Evolutionary conservation across 2,888 invertebrate species (phyloP).

Genomic region (Dione juno): DNA sequence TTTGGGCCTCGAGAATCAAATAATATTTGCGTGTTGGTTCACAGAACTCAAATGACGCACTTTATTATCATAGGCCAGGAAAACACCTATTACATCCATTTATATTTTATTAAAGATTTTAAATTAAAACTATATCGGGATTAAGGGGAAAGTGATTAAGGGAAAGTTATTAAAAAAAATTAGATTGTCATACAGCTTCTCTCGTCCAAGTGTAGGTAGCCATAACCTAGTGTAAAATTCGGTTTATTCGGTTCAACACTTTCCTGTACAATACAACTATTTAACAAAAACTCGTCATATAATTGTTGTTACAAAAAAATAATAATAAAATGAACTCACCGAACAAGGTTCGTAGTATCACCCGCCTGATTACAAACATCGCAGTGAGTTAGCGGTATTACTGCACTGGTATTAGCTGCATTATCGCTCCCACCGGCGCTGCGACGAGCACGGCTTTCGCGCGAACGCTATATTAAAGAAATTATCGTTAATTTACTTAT

Average conservation of each 20-base stretch:
- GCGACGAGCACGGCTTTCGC: slow-evolving; percentile 53
- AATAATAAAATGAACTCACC: slow-evolving; percentile 34
- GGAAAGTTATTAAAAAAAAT: neutral
- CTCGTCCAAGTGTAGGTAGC: no score
- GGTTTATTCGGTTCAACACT: no score
- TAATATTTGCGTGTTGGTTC: neutral
- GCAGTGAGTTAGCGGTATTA: slow-evolving; percentile 82
- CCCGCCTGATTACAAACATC: slow-evolving; percentile 87
- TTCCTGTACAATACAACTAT: no score
- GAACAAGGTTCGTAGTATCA: slow-evolving; percentile 85
- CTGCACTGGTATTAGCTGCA: slow-evolving; percentile 51
- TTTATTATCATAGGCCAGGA: neutral
- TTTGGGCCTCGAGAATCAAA: neutral
- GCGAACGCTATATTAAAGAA: slow-evolving; percentile 47
- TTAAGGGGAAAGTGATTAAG: neutral
- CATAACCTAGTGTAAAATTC: no score
- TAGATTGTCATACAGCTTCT: neutral
- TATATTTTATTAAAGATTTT: neutral
- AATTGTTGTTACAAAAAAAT: neutral
- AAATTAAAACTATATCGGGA: neutral
- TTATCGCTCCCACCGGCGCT: slow-evolving; percentile 48
- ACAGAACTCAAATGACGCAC: neutral
- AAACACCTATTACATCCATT: neutral
- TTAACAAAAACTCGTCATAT: no score
- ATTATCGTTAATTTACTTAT: neutral